Base-by-base conservation (phyloP, 2,888 invertebrate species). In the Drosophila helvetica region DNA sequence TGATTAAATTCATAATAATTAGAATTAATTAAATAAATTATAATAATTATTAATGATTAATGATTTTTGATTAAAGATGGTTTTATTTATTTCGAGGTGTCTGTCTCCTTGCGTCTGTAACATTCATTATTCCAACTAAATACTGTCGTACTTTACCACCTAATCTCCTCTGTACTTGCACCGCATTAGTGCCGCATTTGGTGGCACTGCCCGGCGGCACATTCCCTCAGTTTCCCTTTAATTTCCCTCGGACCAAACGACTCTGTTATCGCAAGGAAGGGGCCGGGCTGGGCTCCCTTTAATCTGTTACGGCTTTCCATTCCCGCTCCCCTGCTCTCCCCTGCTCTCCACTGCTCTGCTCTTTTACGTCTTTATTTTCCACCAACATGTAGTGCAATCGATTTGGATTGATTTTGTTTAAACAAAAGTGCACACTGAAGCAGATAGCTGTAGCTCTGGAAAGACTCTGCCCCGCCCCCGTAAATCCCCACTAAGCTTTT, bases 281-380 rank as follows among this genome's bases (percentile, higher is more conserved):
- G 64, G 30, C 4, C 22, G 22, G 22, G 4, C 0, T 50, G 56
- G 64, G 38, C 43, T 19, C 64, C 51, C 67, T 53, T 50, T 62
- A 52, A 33, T 56, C 52, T 73, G 15, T 38, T 38, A 38, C 42
- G 48, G 43, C 47, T 27, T 52, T 38, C 50, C 25, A 27, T 7
- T 48, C 48, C 50, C 47, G 8, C 54, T 19, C 38, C 51, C 18
- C 48, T 38, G 15, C 15, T 2, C 48, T 2, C 15, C 48, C 42
- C 27, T 30, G 54, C n/a, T n/a, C n/a, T n/a, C n/a, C n/a, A n/a
- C n/a, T n/a, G 42, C n/a, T 52, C 33, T 25, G 33, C 51, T 69
- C 54, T 74, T 82, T 85, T 74, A 80, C 74, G 75, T 79, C 85
- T 82, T 54, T 65, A 87, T 87, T 81, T 74, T n/a, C 54, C 54